Base-by-base conservation (phyloP, 1,140 invertebrate genomes). In the Drosophila kanapiae region DNA sequence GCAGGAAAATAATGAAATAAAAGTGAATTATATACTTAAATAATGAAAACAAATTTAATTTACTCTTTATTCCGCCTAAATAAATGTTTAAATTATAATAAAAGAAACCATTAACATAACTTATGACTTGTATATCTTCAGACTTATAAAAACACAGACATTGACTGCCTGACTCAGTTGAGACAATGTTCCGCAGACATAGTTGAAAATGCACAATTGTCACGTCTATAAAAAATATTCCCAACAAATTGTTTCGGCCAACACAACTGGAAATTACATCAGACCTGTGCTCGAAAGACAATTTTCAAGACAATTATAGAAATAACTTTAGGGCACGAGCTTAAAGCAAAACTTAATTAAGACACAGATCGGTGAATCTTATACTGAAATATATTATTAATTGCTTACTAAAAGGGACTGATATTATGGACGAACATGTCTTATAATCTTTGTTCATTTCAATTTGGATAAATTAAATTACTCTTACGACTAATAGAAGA, bases 151-250 rank as follows among this genome's bases (percentile, higher is more conserved):
- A 27, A 27, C 14, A 1, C 33, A 47, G 33, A 47, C 42, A 18
- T 14, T 14, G 9, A 27, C 8, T 23, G 11, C 8, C 33, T 57
- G 31, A 33, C 42, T 45, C n/a, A 58, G 37, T 33, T 16, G 8
- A 37, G 14, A 54, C 51, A 6, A 72, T 43, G 9, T 74, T 14
- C 11, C 27, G 31, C 31, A 45, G 8, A 29, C 14, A 33, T 59
- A 67, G 54, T 58, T 57, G n/a, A 64, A 75, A 83, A 88, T 77
- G 68, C 54, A 27, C 59, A 80, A 87, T 71, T 61, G 84, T 87
- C 84, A 87, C 84, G 84, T 87, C 54, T 82, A 65, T 65, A 47
- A 67, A 70, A 62, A 65, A 18, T 80, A 75, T 78, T 57, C 47
- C 38, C 51, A 63, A 68, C 65, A 45, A 74, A 64, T 62, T 33